Evolutionary conservation across 2,888 invertebrate species (phyloP).

Genomic region (Netelia fuscicornis): DNA sequence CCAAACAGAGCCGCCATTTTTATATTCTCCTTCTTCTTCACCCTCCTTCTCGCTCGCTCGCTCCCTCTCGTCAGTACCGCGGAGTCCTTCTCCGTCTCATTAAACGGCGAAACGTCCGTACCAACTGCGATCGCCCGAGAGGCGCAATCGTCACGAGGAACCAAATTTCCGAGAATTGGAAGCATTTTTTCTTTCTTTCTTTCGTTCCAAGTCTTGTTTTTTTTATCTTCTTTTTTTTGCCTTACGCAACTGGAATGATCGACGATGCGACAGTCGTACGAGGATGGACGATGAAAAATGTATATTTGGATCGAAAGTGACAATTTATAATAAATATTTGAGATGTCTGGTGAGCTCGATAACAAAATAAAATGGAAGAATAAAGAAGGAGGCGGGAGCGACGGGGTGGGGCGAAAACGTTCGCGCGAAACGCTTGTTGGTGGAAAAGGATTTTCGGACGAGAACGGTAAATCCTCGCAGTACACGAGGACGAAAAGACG

Average conservation of each 20-base stretch:
- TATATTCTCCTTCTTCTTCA: conserved; percentile 8
- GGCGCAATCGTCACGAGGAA: conserved; percentile 25
- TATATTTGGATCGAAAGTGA: neutral
- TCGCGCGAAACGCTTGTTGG: neutral
- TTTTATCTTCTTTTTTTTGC: no score
- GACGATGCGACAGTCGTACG: conserved; percentile 14
- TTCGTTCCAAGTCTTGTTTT: no score
- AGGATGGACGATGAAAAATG: conserved; percentile 11
- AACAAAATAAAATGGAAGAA: no score
- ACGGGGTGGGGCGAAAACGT: no score
- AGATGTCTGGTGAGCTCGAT: neutral
- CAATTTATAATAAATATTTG: conserved; percentile 13
- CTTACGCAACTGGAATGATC: conserved; percentile 26
- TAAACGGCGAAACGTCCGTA: conserved; percentile 16
- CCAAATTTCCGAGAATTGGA: conserved; percentile 49
- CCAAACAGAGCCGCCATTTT: conserved; percentile 46
- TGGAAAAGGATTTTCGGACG: conserved; percentile 19
- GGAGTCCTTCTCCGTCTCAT: conserved; percentile 20
- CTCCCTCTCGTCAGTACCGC: conserved; percentile 19
- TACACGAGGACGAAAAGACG: conserved; percentile 67
- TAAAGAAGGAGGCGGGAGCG: no score
- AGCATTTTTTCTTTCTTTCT: conserved; percentile 21
- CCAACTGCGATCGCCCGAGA: conserved; percentile 1
- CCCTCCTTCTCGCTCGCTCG: conserved; percentile 15
- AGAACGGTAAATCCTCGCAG: conserved; percentile 29